A percentile compares a stretch with the other conserved stretches of the same genome.
These are phyloP conservation scores for Pangasius sanitwongsei DNA, from an alignment of 2,797 vertebrate genomes.

Conservation along the genomic window DNA sequence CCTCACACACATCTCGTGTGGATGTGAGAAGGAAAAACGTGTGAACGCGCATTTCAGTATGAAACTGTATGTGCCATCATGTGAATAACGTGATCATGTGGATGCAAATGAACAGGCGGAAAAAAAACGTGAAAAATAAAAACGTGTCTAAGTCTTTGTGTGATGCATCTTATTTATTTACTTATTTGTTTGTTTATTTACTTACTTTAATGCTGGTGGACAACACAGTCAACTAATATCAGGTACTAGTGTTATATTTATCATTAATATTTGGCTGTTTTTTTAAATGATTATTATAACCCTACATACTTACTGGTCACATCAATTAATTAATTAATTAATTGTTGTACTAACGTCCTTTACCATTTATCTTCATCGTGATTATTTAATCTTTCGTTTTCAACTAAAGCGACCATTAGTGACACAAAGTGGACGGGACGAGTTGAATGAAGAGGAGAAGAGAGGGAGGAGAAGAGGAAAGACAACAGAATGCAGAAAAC, in stretches of 20 bases:
- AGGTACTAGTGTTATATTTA: not conserved
- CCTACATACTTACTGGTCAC: not conserved
- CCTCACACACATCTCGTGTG: not conserved
- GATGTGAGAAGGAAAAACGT: not conserved
- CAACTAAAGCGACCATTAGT: not conserved
- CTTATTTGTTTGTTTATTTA: not conserved
- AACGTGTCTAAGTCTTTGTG: not conserved
- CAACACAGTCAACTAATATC: not conserved
- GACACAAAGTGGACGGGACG: not conserved
- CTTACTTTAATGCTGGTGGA: not conserved
- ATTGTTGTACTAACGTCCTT: not conserved
- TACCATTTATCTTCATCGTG: not conserved
- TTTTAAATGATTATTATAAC: not conserved
- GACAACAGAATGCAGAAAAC: not conserved
- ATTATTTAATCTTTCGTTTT: not conserved
- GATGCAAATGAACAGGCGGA: not conserved
- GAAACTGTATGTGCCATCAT: too few species aligned
- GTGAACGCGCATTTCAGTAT: not conserved
- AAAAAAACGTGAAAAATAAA: not conserved
- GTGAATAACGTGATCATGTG: not conserved
- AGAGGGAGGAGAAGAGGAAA: conserved; percentile 20
- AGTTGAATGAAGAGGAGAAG: not conserved
- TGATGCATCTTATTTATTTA: not conserved
- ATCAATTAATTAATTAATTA: not conserved
- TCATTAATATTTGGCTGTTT: not conserved